These are phyloP conservation scores for Theocolax elegans DNA, from an alignment of 1,140 invertebrate genomes.

Conservation along the genomic window DNA sequence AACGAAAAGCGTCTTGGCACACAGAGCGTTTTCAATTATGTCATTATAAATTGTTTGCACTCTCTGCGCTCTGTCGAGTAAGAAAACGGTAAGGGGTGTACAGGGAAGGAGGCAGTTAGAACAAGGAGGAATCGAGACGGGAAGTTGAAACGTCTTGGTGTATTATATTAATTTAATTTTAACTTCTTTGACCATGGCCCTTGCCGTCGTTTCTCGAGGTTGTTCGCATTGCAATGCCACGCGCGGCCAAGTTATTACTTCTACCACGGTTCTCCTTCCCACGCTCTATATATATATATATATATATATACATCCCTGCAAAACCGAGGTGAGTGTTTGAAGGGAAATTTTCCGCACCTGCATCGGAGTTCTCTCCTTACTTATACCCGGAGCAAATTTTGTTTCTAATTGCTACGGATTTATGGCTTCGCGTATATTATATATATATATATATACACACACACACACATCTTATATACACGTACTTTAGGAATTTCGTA, in stretches of 20 bases:
- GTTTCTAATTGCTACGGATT: background rate
- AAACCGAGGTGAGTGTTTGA: constrained; percentile 29
- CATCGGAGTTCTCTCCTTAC: background rate
- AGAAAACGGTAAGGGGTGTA: background rate
- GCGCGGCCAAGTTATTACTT: background rate
- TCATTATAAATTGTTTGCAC: constrained; percentile 65
- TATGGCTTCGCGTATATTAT: background rate
- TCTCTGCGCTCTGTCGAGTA: constrained; percentile 47
- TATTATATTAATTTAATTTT: constrained; percentile 67
- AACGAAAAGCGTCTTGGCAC: no score
- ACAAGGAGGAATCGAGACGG: background rate
- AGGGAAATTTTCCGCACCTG: constrained; percentile 37
- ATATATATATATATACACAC: background rate
- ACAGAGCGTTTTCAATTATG: constrained; percentile 66
- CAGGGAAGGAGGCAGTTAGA: background rate
- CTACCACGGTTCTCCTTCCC: background rate
- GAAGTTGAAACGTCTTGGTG: constrained; percentile 46
- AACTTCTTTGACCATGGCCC: constrained; percentile 56
- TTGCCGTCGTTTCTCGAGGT: background rate
- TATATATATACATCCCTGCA: no score
- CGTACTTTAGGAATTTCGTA: no score
- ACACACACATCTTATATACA: no score
- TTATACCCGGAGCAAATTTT: constrained; percentile 8
- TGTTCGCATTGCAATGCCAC: background rate
- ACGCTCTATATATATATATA: background rate